Evolutionary conservation across 2,113 vertebrate genomes (phyloP).

Genomic region (Corythoichthys haematopterus): DNA sequence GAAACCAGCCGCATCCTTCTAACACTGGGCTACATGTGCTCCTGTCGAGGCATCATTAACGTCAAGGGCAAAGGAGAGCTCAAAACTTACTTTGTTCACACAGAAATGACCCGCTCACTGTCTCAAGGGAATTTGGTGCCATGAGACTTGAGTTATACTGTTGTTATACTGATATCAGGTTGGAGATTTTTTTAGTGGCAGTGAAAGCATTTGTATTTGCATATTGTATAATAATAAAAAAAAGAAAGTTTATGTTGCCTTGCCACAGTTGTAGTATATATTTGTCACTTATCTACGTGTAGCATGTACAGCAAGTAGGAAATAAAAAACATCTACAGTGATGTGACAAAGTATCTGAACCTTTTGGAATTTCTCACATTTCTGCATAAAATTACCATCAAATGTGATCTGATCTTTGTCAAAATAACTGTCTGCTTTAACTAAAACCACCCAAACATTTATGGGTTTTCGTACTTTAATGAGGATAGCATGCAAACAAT

Average conservation of each 20-base stretch:
- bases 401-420: too few relatives aligned
- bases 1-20: constrained; percentile 85
- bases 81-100: constrained; percentile 94
- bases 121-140: constrained; percentile 82
- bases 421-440: too few relatives aligned
- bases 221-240: constrained; percentile 13
- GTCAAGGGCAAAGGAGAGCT: constrained; percentile 97
- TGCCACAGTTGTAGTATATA: constrained; percentile 48
- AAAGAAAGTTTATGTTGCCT: constrained; percentile 30
- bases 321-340: constrained; percentile 21
- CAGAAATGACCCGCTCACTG: constrained; percentile 90
- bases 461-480: too few relatives aligned
- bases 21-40: constrained; percentile 88
- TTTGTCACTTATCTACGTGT: constrained; percentile 56
- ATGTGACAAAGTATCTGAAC: too few relatives aligned
- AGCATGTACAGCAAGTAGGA: constrained; percentile 42
- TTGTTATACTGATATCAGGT: constrained; percentile 12
- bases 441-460: too few relatives aligned
- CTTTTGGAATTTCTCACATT: too few relatives aligned
- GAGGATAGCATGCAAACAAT: too few relatives aligned
- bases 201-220: constrained; percentile 10
- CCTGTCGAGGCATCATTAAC: constrained; percentile 93
- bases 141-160: constrained; percentile 31
- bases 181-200: constrained; percentile 14
- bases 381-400: too few relatives aligned